Conservation (phyloP, 64 coral and sea anemone genomes). For the Actinia tenebrosa region DNA sequence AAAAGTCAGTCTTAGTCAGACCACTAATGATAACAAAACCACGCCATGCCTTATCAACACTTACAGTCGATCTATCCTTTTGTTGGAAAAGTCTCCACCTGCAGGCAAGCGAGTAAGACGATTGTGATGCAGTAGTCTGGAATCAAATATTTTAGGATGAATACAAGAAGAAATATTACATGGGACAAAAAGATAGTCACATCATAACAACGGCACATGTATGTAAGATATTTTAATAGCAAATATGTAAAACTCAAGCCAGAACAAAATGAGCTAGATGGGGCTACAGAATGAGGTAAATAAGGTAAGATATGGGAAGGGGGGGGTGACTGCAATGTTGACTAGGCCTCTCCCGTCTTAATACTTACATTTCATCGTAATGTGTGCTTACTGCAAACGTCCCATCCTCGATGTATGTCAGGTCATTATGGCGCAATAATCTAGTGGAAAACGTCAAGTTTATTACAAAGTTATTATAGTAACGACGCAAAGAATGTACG, state of each 20-base stretch:
- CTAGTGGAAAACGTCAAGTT: neutral
- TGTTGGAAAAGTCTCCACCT: constrained; percentile 41
- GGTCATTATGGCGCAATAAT: constrained; percentile 38
- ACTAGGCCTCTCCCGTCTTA: neutral
- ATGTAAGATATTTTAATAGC: too few species aligned
- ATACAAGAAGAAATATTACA: neutral
- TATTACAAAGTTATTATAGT: neutral
- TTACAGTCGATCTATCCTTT: constrained; percentile 38
- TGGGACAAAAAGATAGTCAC: neutral
- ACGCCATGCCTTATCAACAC: neutral
- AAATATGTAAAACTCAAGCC: too few species aligned
- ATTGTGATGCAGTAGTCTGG: constrained; percentile 17
- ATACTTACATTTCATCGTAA: constrained; percentile 41
- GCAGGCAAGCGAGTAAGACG: constrained; percentile 45
- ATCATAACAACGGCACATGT: too few species aligned
- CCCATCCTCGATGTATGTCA: constrained; percentile 55
- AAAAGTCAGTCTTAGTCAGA: too few species aligned
- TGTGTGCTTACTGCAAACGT: constrained; percentile 10
- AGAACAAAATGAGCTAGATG: too few species aligned
- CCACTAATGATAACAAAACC: too few species aligned
- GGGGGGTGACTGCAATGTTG: too few species aligned
- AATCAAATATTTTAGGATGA: neutral
- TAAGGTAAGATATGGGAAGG: too few species aligned
- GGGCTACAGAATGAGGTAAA: too few species aligned
- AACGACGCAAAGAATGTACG: neutral